Conservation (phyloP, 2,113 vertebrate species). For the Cololabis saira region DNA sequence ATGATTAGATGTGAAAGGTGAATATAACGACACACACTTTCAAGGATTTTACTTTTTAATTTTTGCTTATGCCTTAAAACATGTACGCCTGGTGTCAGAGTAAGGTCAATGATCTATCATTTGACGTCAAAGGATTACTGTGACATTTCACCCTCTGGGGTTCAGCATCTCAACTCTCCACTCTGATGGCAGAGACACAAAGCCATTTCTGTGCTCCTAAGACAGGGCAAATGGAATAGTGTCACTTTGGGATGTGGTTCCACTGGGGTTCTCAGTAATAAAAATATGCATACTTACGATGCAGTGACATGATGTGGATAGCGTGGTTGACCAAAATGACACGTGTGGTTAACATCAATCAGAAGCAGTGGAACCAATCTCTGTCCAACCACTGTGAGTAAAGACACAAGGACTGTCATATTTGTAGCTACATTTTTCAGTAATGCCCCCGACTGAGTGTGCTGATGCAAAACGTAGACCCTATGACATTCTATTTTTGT, state of each 20-base stretch:
- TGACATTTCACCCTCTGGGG: slow-evolving; percentile 37
- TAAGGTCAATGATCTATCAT: slow-evolving; percentile 27
- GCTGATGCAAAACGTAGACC: slow-evolving; percentile 13
- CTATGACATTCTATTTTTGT: slow-evolving; percentile 8
- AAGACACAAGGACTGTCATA: slow-evolving; percentile 46
- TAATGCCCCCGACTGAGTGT: slow-evolving; percentile 15
- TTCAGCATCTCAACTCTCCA: slow-evolving; percentile 13
- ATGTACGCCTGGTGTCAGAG: not conserved
- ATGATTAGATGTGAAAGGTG: slow-evolving; percentile 10
- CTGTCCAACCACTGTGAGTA: slow-evolving; percentile 35
- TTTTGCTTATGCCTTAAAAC: slow-evolving; percentile 15
- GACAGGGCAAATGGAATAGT: not conserved
- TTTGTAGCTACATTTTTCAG: not conserved
- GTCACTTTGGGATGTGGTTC: not conserved
- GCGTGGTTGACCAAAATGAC: slow-evolving; percentile 23
- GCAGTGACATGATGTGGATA: slow-evolving; percentile 9
- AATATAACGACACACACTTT: slow-evolving; percentile 7
- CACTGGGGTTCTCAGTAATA: not conserved
- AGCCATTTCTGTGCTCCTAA: slow-evolving; percentile 12
- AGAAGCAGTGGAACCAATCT: slow-evolving; percentile 22
- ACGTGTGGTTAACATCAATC: slow-evolving; percentile 34
- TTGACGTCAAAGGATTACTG: slow-evolving; percentile 33
- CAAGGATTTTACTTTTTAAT: slow-evolving; percentile 5
- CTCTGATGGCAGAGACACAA: slow-evolving; percentile 26
- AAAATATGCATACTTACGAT: not conserved